Conservation (phyloP, 2,888 invertebrate genomes). For the Apotomis turbidana region DNA sequence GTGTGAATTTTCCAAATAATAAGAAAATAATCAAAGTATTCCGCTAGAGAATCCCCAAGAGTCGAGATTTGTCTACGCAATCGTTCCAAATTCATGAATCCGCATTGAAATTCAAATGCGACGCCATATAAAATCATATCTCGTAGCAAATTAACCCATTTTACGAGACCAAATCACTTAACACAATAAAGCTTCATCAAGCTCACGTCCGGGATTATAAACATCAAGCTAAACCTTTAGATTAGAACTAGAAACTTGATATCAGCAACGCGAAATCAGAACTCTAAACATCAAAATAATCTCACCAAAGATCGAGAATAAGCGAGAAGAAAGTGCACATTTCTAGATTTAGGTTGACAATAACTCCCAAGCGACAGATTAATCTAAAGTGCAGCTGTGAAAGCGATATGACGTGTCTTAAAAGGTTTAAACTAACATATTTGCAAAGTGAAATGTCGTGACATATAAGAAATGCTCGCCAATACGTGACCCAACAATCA, state of each 20-base stretch:
- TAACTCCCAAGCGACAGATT: slow-evolving; percentile 34
- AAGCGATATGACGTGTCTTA: slow-evolving; percentile 33
- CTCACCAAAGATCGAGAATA: slow-evolving; percentile 22
- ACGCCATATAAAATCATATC: slow-evolving; percentile 15
- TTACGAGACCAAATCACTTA: slow-evolving; percentile 21
- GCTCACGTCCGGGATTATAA: slow-evolving; percentile 12
- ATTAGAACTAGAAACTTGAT: slow-evolving; percentile 20
- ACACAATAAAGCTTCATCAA: slow-evolving; percentile 25
- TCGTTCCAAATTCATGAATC: slow-evolving; percentile 27
- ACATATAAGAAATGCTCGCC: slow-evolving; percentile 50
- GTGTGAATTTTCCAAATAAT: not conserved
- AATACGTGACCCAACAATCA: slow-evolving; percentile 63
- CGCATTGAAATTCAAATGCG: slow-evolving; percentile 7
- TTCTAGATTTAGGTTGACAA: slow-evolving; percentile 37
- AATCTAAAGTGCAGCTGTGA: slow-evolving; percentile 32
- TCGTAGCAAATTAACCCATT: slow-evolving; percentile 13
- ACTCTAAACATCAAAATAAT: slow-evolving; percentile 19
- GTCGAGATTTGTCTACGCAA: slow-evolving; percentile 15
- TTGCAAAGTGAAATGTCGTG: slow-evolving; percentile 39
- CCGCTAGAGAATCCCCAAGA: not conserved
- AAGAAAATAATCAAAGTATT: slow-evolving; percentile 2
- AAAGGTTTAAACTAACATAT: slow-evolving; percentile 41
- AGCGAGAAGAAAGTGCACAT: slow-evolving; percentile 29
- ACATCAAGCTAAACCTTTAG: slow-evolving; percentile 20
- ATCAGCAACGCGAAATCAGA: slow-evolving; percentile 22